These are phyloP conservation scores for Ptychoptera contaminata DNA, from an alignment of 2,888 invertebrate genomes.

Conservation along the genomic window DNA sequence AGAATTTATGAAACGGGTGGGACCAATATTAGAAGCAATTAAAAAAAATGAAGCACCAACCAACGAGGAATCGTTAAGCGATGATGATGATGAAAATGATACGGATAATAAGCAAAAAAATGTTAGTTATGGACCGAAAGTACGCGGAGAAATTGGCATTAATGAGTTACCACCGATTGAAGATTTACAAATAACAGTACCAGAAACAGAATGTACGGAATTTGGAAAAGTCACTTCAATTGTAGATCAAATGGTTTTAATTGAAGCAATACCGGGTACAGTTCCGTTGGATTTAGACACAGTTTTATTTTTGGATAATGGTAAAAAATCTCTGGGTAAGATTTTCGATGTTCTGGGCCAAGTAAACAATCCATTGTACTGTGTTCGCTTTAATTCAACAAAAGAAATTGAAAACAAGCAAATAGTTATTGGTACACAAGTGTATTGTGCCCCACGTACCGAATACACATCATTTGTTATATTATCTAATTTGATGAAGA, in stretches of 20 bases:
- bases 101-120: conserved; percentile 7
- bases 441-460: conserved; percentile 70
- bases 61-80: conserved; percentile 13
- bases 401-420: conserved; percentile 57
- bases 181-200: conserved; percentile 62
- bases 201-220: conserved; percentile 53
- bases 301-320: conserved; percentile 68
- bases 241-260: conserved; percentile 61
- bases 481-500: conserved; percentile 50
- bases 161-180: conserved; percentile 69
- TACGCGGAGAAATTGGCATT: conserved; percentile 29
- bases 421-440: conserved; percentile 48
- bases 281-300: conserved; percentile 77
- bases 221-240: conserved; percentile 57
- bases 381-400: conserved; percentile 72
- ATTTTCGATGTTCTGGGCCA: conserved; percentile 88
- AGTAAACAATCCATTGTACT: conserved; percentile 71
- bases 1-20: no score
- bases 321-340: conserved; percentile 56
- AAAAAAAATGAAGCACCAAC: no score
- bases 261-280: conserved; percentile 51
- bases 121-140: conserved; percentile 19
- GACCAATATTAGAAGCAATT: no score
- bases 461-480: conserved; percentile 63
- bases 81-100: conserved; percentile 18